Evolutionary conservation across 2,797 vertebrate species (phyloP), one percentile per base, ranked within the genome.

Genomic region (Neopelma chrysocephalum): DNA sequence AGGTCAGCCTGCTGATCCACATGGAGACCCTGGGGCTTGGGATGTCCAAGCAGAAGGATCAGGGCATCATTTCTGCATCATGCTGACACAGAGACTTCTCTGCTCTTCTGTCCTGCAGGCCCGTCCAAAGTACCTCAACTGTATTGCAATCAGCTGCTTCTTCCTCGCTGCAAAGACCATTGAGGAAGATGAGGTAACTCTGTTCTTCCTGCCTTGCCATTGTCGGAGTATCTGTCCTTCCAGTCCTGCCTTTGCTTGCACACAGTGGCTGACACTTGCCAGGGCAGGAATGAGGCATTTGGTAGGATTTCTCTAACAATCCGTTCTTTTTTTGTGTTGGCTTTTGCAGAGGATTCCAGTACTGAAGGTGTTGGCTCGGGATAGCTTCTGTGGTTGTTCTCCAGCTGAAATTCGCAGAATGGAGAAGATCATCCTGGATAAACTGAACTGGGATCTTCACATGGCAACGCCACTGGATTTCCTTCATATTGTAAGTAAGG

Each of bases 361-460:
- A 92, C 98, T 99, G 96, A 99, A 98, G 88, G 98, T 99, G 82
- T 97, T 99, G 96, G 99, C 97, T 69, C 97, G 97, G 97, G 98
- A 98, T 90, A 99, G 99, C 97, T 98, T 97, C 90, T 99, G 99
- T 97, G 99, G 99, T 95, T 99, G 99, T 96, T 99, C 99, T 91
- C 98, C 98, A 36, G 99, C 99, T 79, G 99, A 99, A 97, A 99
- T 99, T 87, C 98, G 99, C 96, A 98, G 99, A 95, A 99, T 99
- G 99, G 99, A 99, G 98, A 98, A 98, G 97, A 99, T 99, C 94
- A 97, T 99, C 97, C 98, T 99, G 98, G 99, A 99, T 98, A 99
- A 99, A 95, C 98, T 99, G 94, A 98, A 98, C 97, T 99, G 99
- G 99, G 99, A 99, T 96, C 99, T 99, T 97, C 99, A 99, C 97